A percentile compares a stretch with the other conserved stretches of the same genome.
Evolutionary conservation across 2,113 vertebrate species (phyloP).

Genomic region (Bubalus kerabau): DNA sequence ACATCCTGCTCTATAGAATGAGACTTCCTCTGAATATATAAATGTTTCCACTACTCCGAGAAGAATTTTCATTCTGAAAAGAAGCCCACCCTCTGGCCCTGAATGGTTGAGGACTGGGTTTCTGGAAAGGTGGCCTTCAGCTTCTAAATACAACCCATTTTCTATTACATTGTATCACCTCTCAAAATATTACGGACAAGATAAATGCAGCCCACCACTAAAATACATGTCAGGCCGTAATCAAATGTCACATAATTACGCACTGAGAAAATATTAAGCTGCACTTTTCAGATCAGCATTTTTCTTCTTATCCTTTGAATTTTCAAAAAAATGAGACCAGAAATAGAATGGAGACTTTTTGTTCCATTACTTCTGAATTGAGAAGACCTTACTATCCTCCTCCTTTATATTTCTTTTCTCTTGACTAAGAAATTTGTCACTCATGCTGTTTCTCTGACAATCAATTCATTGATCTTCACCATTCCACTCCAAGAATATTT

Average conservation of each 20-base stretch:
- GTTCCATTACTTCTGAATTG: slow-evolving; percentile 3
- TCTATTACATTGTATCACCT: neutral
- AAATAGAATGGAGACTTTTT: slow-evolving; percentile 38
- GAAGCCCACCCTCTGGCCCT: neutral
- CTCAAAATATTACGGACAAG: neutral
- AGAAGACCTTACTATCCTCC: neutral
- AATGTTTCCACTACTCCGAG: neutral
- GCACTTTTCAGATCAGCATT: slow-evolving; percentile 18
- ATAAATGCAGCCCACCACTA: neutral
- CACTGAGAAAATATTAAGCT: slow-evolving; percentile 26
- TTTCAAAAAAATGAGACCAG: slow-evolving; percentile 41
- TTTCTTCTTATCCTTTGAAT: slow-evolving; percentile 42
- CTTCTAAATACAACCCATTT: neutral
- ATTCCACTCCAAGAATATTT: slow-evolving; percentile 65
- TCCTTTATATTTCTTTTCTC: slow-evolving; percentile 54
- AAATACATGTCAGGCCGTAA: neutral
- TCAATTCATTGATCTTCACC: slow-evolving; percentile 75
- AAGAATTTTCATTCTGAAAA: neutral
- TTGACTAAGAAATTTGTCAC: slow-evolving; percentile 65
- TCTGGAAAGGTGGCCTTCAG: neutral
- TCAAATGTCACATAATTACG: neutral
- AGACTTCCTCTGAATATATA: neutral
- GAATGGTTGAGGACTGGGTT: neutral
- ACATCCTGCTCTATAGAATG: neutral
- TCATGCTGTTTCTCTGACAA: slow-evolving; percentile 69